Base-by-base conservation (phyloP, 2,113 vertebrate genomes). In the Melanerpes aurifrons region DNA sequence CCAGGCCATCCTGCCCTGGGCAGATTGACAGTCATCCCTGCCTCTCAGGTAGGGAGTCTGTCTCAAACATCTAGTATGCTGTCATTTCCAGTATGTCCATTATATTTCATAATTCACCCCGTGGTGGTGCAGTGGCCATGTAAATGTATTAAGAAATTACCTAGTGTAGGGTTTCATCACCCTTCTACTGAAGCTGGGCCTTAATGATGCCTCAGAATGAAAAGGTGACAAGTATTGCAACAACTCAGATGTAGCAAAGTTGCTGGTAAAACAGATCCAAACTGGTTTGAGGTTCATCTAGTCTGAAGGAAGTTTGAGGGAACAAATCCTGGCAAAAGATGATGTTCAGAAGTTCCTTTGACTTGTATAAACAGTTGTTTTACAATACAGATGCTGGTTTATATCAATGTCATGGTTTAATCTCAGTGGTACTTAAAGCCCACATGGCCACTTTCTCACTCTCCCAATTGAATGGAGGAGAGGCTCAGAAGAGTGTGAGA, bases 181-280 rank as follows among this genome's bases (percentile, higher is more conserved):
- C 6, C 9, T 75, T 82, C 14, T 0, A 4, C 37, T 72, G 31
- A 40, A 37, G 24, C 3, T 70, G 25, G 50, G 31, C 20, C 6
- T 54, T 58, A 7, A 12, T 28, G 40, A 26, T 35, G 70, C 12
- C 37, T 18, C 21, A 35, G 19, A 48, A 25, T 4, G 2, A 15
- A 29, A 67, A 61, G 15, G 6, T 61, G 29, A 31, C 0, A 0
- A n/a, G 21, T 9, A n/a, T 8, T n/a, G 32, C 2, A 4, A 4
- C 40, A 76, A 7, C 28, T 86, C 40, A 59, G 81, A 28, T 1
- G 4, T 13, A 16, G 9, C 28, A 7, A 9, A 47, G 45, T 15
- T 78, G 17, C 47, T 40, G 31, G 35, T 29, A 43, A 67, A 45
- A 53, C 12, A 18, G 9, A 56, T 40, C 21, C 29, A 32, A 21